Evolutionary conservation across 2,113 vertebrate species (phyloP), one percentile per base, ranked within the genome.

Genomic region (Madoqua kirkii): DNA sequence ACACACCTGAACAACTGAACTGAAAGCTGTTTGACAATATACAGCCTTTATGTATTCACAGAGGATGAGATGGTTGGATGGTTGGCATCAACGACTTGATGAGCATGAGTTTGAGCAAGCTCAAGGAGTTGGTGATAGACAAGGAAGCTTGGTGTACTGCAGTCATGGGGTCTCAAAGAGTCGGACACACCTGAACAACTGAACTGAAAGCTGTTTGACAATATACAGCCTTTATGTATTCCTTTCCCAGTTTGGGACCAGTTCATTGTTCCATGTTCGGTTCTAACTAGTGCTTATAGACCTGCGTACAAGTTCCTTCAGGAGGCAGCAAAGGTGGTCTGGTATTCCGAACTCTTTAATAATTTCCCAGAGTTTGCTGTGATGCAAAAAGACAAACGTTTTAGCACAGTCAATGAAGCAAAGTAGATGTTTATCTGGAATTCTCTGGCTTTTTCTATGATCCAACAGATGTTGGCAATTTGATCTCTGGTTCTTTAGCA

Each of bases 101-200:
- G 8, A 36, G 17, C n/a, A 36, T 67, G n/a, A 67, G 64, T 67
- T 36, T n/a, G 33, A 36, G 33, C 33, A 67, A 67, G 8, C 8
- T 19, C 33, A 36, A 17, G 64, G 64, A 36, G 64, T 11, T 21
- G 8, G 33, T 67, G 33, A 21, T 67, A 33, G 64, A 67, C 64
- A 21, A 19, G 16, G 7, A n/a, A n/a, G 16, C 33, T 16, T n/a
- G 33, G 16, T 0, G 1, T n/a, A 19, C 62, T 19, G 33, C 62
- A n/a, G n/a, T 33, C 33, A 71, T 36, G 17, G n/a, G 64, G 64
- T 71, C 9, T 3, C 64, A 36, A 5, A 36, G 64, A 71, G n/a
- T 71, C 1, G 0, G 19, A 36, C 17, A 71, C 4, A 36, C 2
- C 16, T 36, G 2, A 67, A 17, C 33, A 67, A 36, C 17, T 36